Conservation (phyloP, 2,797 vertebrate species). For the Clarias fuscus region DNA sequence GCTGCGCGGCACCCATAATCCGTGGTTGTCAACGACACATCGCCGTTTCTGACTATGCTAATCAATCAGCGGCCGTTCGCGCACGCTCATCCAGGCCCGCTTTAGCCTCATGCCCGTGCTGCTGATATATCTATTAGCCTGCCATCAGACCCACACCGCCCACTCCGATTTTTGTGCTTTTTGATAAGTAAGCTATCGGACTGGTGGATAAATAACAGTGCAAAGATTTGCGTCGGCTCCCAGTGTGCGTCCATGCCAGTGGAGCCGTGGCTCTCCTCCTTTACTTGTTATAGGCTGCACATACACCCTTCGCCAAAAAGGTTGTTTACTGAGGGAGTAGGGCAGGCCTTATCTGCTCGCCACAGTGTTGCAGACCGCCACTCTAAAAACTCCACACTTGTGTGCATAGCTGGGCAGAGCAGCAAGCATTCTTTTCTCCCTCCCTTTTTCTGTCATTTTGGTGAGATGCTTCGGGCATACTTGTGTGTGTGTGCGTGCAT, state of each 20-base stretch:
- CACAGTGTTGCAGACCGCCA: conserved; percentile 39
- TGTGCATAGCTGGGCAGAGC: conserved; percentile 43
- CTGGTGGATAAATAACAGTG: conserved; percentile 94
- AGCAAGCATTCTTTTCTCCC: conserved; percentile 18
- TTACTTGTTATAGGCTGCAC: conserved; percentile 76
- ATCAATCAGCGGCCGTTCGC: conserved; percentile 93
- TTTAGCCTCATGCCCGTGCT: conserved; percentile 91
- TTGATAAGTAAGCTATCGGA: conserved; percentile 96
- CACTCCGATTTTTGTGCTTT: conserved; percentile 83
- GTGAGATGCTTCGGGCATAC: conserved; percentile 27
- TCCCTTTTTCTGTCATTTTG: conserved; percentile 32
- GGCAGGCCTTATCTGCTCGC: conserved; percentile 68
- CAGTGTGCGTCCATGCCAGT: conserved; percentile 69
- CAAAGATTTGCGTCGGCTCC: conserved; percentile 87
- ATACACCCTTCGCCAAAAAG: conserved; percentile 77
- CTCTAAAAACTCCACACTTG: conserved; percentile 50
- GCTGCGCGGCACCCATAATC: conserved; percentile 82
- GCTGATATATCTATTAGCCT: conserved; percentile 99
- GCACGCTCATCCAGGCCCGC: conserved; percentile 87
- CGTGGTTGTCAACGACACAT: conserved; percentile 90
- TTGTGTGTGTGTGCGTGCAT: no score
- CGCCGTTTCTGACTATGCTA: conserved; percentile 92
- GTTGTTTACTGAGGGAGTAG: conserved; percentile 77
- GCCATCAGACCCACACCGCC: conserved; percentile 81
- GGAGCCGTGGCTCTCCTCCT: conserved; percentile 82